Evolutionary conservation across 2,797 vertebrate species (phyloP), one percentile per base, ranked within the genome.

Genomic region (Pipistrellus pipistrellus): DNA sequence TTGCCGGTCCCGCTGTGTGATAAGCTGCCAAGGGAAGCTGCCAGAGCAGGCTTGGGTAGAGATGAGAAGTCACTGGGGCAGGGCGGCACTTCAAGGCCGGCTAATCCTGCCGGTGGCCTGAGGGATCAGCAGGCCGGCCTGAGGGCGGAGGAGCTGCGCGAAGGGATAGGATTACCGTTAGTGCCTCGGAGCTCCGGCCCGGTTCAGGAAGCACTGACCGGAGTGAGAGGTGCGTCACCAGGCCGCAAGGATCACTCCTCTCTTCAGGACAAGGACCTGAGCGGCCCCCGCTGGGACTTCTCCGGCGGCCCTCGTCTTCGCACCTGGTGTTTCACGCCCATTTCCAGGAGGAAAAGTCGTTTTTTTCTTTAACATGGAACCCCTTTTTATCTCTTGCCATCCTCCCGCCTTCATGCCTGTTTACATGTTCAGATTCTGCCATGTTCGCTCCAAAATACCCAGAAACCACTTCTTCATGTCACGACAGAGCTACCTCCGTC

Each of bases 61-160:
- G 84, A 88, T 32, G 75, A 85, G 71, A 91, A 88, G 71, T 93
- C 90, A 77, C 4, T 88, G 3, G 3, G 53, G 85, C 25, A 68
- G 94, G 91, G 90, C 90, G 89, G 75, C 93, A 86, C 94, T 90
- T 96, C 94, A 95, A 94, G 78, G 64, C 27, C 86, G 77, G 17
- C 51, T 95, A 96, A 97, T 95, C 83, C 83, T 72, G 83, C 41
- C n/a, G 12, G 55, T 41, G 76, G 89, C 72, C 92, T 59, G 66
- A 96, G 57, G 88, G 85, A 93, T 93, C 95, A 94, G 35, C 72
- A 85, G 78, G 66, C 27, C 30, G 71, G 75, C 66, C 25, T 75
- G 80, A 72, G 66, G 72, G 48, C 18, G 44, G 21, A 93, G 71
- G 68, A 20, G 92, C 93, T 85, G 73, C 73, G 84, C 3, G 62